Conservation (phyloP, 2,888 invertebrate genomes). For the Clusia tigrina region DNA sequence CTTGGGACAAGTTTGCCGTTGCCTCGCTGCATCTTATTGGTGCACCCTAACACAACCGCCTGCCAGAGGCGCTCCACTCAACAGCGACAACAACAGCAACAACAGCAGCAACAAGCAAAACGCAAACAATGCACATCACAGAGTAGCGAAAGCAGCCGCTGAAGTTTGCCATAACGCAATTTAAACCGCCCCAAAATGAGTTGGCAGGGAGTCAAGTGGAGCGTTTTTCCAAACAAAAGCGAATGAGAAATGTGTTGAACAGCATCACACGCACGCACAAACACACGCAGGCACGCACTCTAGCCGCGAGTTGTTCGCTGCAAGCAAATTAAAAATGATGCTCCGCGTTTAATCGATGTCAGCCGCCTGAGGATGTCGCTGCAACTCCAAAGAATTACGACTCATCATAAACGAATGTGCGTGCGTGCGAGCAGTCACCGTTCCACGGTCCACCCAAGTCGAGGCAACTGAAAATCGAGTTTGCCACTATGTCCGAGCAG, state of each 20-base stretch:
- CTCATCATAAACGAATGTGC: too few relatives aligned
- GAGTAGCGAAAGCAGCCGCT: neutral
- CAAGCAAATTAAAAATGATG: constrained; percentile 33
- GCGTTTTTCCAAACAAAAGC: neutral
- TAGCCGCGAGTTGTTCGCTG: neutral
- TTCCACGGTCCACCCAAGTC: too few relatives aligned
- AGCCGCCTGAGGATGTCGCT: constrained; percentile 32
- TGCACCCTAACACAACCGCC: neutral
- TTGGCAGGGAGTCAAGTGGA: constrained; percentile 19
- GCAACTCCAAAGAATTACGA: neutral
- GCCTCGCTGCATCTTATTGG: neutral
- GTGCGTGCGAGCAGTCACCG: too few relatives aligned
- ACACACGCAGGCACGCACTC: too few relatives aligned
- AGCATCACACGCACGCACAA: too few relatives aligned
- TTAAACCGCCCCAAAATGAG: constrained; percentile 49
- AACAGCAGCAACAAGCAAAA: neutral
- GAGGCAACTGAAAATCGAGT: neutral
- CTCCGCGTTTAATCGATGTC: constrained; percentile 34
- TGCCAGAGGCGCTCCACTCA: neutral
- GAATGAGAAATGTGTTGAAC: neutral
- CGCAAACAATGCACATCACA: neutral
- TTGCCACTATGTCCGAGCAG: neutral
- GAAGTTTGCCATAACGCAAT: constrained; percentile 47
- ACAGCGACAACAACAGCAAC: neutral
- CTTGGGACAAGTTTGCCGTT: neutral